A percentile compares a stretch with the other conserved stretches of the same genome.
These are phyloP conservation scores for Crocidura indochinensis DNA, from an alignment of 2,797 vertebrate species.

Conservation along the genomic window DNA sequence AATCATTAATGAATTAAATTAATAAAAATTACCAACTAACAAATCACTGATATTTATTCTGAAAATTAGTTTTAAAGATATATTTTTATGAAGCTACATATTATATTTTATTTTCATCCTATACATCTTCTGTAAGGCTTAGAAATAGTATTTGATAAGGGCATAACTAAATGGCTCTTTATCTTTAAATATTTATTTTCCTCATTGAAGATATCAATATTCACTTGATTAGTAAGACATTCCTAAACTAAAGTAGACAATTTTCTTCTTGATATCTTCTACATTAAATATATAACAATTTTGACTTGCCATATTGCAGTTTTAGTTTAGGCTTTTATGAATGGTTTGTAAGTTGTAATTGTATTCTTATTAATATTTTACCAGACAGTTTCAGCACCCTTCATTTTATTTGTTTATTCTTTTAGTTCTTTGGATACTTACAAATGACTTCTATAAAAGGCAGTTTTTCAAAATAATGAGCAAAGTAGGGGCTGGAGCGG, in stretches of 20 bases:
- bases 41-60: conserved; percentile 42
- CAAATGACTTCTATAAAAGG: conserved; percentile 1
- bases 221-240: conserved; percentile 34
- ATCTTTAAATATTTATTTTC: conserved; percentile 41
- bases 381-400: conserved; percentile 5
- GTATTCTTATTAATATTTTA: conserved; percentile 31
- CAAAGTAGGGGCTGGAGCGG: neutral
- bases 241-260: conserved; percentile 29
- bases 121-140: conserved; percentile 8
- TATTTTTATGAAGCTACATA: neutral
- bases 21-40: neutral
- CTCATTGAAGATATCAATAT: conserved; percentile 22
- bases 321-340: conserved; percentile 28
- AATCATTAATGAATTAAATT: neutral
- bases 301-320: conserved; percentile 4
- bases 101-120: neutral
- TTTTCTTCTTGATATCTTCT: neutral
- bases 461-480: conserved; percentile 2
- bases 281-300: neutral
- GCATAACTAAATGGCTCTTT: conserved; percentile 12
- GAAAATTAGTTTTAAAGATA: conserved; percentile 11
- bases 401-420: neutral
- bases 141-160: conserved; percentile 15
- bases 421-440: conserved; percentile 33
- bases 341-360: neutral